phyloP scores from a whole-genome alignment of 2,797 vertebrate genomes.

The Yasuhikotakia modesta region DNA sequence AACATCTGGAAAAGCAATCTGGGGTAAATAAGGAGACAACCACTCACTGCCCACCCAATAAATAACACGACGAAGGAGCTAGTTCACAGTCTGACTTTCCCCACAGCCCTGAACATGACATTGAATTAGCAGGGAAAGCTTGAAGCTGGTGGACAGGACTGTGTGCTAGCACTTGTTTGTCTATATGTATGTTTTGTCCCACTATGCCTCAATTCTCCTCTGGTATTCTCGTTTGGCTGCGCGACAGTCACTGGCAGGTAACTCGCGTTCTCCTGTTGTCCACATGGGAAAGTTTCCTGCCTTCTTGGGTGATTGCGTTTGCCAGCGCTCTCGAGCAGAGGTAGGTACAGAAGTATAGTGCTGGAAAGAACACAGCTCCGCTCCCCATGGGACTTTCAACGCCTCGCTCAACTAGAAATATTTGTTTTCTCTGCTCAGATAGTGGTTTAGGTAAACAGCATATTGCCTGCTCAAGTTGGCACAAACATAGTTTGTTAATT shows the following conservation, averaged over 20 bases:
- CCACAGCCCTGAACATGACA: constrained; percentile 34
- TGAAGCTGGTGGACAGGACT: background rate
- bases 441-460: constrained; percentile 68
- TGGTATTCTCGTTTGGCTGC: constrained; percentile 48
- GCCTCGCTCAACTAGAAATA: constrained; percentile 63
- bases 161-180: constrained; percentile 20
- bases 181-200: constrained; percentile 14
- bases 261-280: constrained; percentile 60
- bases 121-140: constrained; percentile 10
- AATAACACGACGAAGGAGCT: constrained; percentile 72
- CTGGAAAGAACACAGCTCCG: constrained; percentile 46
- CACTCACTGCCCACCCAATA: constrained; percentile 76
- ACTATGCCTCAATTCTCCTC: constrained; percentile 5
- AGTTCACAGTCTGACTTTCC: constrained; percentile 57
- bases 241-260: constrained; percentile 47
- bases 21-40: constrained; percentile 77
- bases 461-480: constrained; percentile 70
- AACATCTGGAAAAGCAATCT: constrained; percentile 82
- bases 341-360: constrained; percentile 61
- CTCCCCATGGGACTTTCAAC: constrained; percentile 54
- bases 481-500: constrained; percentile 71
- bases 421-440: constrained; percentile 67
- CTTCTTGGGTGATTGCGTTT: constrained; percentile 52
- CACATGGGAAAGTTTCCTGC: constrained; percentile 67
- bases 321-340: constrained; percentile 65